Evolutionary conservation across 2,113 vertebrate species (phyloP).

Genomic region (Drymodes brunneopygia): DNA sequence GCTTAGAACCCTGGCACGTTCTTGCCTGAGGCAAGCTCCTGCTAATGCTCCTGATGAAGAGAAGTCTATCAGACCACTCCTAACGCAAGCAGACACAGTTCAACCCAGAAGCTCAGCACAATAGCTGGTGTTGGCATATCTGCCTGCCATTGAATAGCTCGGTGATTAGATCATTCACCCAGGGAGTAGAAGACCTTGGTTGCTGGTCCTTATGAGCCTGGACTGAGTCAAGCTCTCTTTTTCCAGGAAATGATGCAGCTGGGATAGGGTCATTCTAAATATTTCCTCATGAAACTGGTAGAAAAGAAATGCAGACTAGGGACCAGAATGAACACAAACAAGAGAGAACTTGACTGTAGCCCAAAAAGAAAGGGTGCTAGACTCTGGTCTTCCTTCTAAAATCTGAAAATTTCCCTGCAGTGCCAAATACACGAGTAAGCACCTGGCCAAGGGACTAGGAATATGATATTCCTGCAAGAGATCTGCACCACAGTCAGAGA

Average conservation of each 20-base stretch:
- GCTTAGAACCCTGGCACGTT: neutral
- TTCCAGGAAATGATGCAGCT: slow-evolving; percentile 36
- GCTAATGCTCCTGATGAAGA: neutral
- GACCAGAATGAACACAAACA: neutral
- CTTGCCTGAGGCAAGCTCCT: neutral
- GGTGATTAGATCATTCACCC: slow-evolving; percentile 25
- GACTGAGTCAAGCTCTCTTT: slow-evolving; percentile 1
- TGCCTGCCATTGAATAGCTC: neutral
- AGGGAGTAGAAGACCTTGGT: slow-evolving; percentile 30
- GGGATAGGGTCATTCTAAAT: slow-evolving; percentile 22
- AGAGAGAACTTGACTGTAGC: neutral
- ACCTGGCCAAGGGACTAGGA: neutral
- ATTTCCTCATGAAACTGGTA: neutral
- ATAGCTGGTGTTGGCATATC: slow-evolving; percentile 15
- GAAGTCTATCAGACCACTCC: neutral
- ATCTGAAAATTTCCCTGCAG: neutral
- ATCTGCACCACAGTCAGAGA: neutral
- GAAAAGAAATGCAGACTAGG: neutral
- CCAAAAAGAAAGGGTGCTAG: neutral
- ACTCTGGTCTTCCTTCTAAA: neutral
- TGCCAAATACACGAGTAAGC: neutral
- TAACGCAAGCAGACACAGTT: neutral
- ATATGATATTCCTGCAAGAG: neutral
- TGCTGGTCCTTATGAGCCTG: slow-evolving; percentile 18
- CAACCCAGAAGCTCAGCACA: slow-evolving; percentile 9